Evolutionary conservation across 2,888 invertebrate species (phyloP), one percentile per base, ranked within the genome.

Genomic region (Cancer borealis): DNA sequence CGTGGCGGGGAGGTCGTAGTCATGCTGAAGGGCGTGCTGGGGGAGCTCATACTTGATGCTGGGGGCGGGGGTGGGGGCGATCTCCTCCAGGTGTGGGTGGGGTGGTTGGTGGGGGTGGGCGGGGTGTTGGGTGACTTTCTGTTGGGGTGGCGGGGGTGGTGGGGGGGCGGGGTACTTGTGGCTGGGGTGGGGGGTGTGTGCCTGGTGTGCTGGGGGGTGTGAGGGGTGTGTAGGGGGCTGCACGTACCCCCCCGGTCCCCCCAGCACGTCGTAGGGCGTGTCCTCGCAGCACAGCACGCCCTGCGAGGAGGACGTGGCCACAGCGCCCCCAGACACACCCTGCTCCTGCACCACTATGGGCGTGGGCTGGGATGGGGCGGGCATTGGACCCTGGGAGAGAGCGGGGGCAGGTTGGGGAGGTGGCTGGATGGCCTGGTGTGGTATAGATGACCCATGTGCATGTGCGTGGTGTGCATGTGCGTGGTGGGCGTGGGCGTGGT

Each of bases 401-500:
- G 92, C 92, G 90, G 89, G 92, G 47, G 73, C 46, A 12, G 92
- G 92, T 45, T 90, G 84, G 45, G 92, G 90, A 39, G 89, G 92
- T 46, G 84, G 92, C 21, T 79, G 89, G 39, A 47, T 87, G 87
- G 84, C 91, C 90, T 60, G 79, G 10, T 54, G 90, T 39, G 30
- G 92, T 26, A n/a, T 39, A 54, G 84, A 79, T 21, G 94, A 87
- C 60, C 87, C 84, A 45, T 92, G 92, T 46, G 92, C 46, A n/a
- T 92, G 47, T 2, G 92, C 84, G 30, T 92, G 94, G 0, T 87
- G 92, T 26, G 92, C 92, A 10, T 87, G 45, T n/a, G 4, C 87
- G 94, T 60, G 92, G 92, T 46, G 90, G 45, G 89, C 91, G 39
- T 92, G 94, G 88, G 91, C 26, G 73, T 90, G 21, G 54, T 60